Conservation (phyloP, 2,797 vertebrate genomes). For the Schizothorax lantsangensis region DNA sequence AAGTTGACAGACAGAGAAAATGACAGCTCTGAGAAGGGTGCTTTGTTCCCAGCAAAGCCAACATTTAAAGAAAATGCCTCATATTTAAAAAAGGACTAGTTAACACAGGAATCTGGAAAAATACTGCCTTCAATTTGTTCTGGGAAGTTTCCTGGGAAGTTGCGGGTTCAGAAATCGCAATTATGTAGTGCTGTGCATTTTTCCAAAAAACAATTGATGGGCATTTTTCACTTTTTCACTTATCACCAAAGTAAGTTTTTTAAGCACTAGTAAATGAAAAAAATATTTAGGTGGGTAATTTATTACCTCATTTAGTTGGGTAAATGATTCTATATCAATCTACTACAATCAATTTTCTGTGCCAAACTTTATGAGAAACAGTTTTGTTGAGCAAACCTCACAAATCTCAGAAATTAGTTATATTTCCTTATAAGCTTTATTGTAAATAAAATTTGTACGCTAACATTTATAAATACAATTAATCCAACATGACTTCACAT, state of each 20-base stretch:
- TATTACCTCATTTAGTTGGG: neutral
- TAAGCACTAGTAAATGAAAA: neutral
- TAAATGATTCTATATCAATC: neutral
- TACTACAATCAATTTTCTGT: neutral
- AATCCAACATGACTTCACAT: neutral
- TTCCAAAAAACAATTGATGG: neutral
- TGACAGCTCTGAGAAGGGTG: constrained; percentile 14
- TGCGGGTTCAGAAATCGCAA: neutral
- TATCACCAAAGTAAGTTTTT: neutral
- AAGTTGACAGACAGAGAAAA: constrained; percentile 13
- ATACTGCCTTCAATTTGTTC: neutral
- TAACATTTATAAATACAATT: constrained; percentile 11
- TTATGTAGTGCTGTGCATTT: neutral
- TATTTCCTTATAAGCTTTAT: neutral
- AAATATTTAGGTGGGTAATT: neutral
- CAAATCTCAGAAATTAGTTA: neutral
- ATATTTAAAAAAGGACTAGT: neutral
- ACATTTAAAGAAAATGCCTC: constrained; percentile 12
- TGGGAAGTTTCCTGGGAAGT: neutral
- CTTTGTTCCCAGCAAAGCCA: neutral
- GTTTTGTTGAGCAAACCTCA: neutral
- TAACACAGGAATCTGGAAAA: constrained; percentile 4
- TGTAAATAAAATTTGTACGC: neutral
- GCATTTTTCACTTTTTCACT: neutral
- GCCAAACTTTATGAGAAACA: neutral